Conservation (phyloP, 1,140 invertebrate genomes). For the Portunus trituberculatus region DNA sequence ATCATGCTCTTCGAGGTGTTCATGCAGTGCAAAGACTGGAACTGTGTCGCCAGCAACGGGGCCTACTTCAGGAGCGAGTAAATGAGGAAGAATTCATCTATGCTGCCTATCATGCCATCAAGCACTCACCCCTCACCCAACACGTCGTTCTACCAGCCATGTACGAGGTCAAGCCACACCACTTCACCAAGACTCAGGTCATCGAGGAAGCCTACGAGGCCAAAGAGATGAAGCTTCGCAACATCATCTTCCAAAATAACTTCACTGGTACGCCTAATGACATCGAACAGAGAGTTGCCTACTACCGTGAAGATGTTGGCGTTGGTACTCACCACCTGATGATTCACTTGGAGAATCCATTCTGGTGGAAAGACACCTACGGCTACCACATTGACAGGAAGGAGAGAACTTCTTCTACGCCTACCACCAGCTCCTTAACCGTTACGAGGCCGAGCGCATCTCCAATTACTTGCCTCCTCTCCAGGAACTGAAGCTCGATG, state of each 20-base stretch:
- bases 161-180: neutral
- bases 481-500: neutral
- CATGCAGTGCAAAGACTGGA: neutral
- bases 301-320: constrained; percentile 48
- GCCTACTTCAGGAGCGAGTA: neutral
- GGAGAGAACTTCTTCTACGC: constrained; percentile 46
- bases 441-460: constrained; percentile 51
- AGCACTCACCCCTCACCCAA: constrained; percentile 42
- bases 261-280: constrained; percentile 40
- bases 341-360: constrained; percentile 52
- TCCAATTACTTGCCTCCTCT: constrained; percentile 30
- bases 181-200: constrained; percentile 17
- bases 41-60: neutral
- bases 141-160: constrained; percentile 8
- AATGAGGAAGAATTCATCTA: neutral
- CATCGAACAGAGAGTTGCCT: constrained; percentile 49
- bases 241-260: neutral
- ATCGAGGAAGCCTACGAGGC: constrained; percentile 45
- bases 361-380: constrained; percentile 57
- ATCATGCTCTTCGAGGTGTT: constrained; percentile 12
- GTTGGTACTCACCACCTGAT: constrained; percentile 44
- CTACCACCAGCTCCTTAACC: constrained; percentile 48
- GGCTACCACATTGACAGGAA: constrained; percentile 48
- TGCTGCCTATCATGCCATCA: constrained; percentile 29
- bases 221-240: neutral